Conservation (phyloP, 2,113 vertebrate genomes). For the Eulemur macaco region DNA sequence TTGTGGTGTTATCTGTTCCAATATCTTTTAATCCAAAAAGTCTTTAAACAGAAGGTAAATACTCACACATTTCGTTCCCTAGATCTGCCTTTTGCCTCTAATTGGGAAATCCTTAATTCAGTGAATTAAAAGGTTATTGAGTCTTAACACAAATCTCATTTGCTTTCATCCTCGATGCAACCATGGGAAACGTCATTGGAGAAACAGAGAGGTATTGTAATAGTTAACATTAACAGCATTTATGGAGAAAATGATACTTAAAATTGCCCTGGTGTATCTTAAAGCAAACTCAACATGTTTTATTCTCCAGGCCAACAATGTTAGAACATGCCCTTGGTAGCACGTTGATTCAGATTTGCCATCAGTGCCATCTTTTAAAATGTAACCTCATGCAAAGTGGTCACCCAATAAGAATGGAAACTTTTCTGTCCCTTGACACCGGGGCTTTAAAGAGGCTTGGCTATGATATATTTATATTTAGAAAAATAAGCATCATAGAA, state of each 20-base stretch:
- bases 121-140: conserved; percentile 76
- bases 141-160: conserved; percentile 76
- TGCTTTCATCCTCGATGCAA: conserved; percentile 57
- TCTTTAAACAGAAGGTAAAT: conserved; percentile 85
- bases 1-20: conserved; percentile 83
- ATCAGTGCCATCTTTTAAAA: background rate
- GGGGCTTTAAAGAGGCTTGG: background rate
- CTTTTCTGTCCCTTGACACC: background rate
- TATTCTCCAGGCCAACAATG: background rate
- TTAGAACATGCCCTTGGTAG: background rate
- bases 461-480: background rate
- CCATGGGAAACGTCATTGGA: background rate
- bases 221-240: background rate
- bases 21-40: conserved; percentile 85
- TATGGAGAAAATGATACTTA: conserved; percentile 22
- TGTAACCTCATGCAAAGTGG: background rate
- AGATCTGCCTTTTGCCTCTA: conserved; percentile 75
- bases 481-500: conserved; percentile 9
- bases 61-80: conserved; percentile 75
- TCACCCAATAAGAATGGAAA: background rate
- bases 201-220: background rate
- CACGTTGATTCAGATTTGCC: background rate
- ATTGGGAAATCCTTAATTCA: conserved; percentile 82
- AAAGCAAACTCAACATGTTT: background rate
- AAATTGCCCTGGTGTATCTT: background rate